A percentile compares a stretch with the other conserved stretches of the same genome.
These are phyloP conservation scores for Neosilurus hyrtlii DNA, from an alignment of 2,797 vertebrate genomes.

Conservation along the genomic window DNA sequence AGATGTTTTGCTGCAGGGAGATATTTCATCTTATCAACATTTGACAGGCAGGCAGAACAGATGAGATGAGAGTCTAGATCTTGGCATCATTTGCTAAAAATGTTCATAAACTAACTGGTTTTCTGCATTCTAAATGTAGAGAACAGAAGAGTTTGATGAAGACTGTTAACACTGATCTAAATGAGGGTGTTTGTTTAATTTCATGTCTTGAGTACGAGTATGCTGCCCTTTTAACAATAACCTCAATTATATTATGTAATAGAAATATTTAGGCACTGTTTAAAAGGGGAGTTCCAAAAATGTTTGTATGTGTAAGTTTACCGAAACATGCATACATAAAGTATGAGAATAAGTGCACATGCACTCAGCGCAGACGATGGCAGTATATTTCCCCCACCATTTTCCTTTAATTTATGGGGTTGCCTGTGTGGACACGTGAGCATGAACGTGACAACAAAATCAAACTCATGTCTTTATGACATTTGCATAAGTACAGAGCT, in stretches of 20 bases:
- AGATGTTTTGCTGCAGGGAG: not conserved
- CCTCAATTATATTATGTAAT: not conserved
- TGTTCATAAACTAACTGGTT: not conserved
- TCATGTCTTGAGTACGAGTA: not conserved
- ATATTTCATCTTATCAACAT: not conserved
- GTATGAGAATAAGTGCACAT: too few species aligned
- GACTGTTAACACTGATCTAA: not conserved
- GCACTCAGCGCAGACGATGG: too few species aligned
- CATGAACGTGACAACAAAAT: too few species aligned
- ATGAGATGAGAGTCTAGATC: not conserved
- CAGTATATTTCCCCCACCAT: too few species aligned
- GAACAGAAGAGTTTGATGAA: not conserved
- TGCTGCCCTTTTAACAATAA: slow-evolving; percentile 8
- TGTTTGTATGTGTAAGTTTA: too few species aligned
- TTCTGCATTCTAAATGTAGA: not conserved
- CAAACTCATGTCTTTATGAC: too few species aligned
- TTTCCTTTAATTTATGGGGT: too few species aligned
- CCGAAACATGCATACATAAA: too few species aligned
- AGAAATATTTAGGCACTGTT: too few species aligned
- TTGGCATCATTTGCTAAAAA: not conserved
- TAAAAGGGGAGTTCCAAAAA: too few species aligned
- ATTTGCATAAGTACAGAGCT: too few species aligned
- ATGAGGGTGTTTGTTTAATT: not conserved
- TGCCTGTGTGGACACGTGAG: too few species aligned
- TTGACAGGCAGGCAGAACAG: not conserved